phyloP scores from a whole-genome alignment of 2,888 invertebrate species.

The Julus scanicus region DNA sequence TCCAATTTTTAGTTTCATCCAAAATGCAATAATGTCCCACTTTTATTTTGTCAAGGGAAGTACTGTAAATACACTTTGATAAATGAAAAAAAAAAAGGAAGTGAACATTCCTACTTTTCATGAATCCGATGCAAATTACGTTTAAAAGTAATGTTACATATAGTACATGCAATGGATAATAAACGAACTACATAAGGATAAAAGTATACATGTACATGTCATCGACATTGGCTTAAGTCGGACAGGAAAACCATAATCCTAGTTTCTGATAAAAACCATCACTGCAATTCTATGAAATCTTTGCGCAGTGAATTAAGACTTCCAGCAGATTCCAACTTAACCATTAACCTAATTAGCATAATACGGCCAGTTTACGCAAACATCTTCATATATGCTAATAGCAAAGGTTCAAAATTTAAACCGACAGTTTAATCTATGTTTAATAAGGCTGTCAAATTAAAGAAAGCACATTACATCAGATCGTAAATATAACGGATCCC shows the following conservation, averaged over 20 bases:
- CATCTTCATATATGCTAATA: too few species aligned
- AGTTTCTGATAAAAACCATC: neutral
- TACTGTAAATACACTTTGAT: conserved; percentile 5
- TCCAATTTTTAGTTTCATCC: neutral
- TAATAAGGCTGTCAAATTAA: neutral
- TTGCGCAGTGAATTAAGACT: neutral
- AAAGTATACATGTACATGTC: too few species aligned
- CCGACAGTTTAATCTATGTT: too few species aligned
- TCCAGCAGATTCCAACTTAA: neutral
- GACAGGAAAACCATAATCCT: neutral
- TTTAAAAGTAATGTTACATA: too few species aligned
- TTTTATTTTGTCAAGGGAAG: neutral
- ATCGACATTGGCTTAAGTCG: too few species aligned
- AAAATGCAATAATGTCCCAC: neutral
- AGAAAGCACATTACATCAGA: neutral
- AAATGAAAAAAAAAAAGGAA: neutral
- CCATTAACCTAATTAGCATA: neutral
- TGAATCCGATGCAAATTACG: too few species aligned
- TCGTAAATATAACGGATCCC: neutral
- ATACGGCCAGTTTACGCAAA: neutral
- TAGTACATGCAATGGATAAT: too few species aligned
- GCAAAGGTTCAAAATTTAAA: neutral
- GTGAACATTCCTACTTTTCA: too few species aligned
- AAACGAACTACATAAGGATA: too few species aligned
- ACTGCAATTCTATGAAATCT: neutral